Conservation (phyloP, 2,113 vertebrate genomes). For the Oryzias celebensis region DNA sequence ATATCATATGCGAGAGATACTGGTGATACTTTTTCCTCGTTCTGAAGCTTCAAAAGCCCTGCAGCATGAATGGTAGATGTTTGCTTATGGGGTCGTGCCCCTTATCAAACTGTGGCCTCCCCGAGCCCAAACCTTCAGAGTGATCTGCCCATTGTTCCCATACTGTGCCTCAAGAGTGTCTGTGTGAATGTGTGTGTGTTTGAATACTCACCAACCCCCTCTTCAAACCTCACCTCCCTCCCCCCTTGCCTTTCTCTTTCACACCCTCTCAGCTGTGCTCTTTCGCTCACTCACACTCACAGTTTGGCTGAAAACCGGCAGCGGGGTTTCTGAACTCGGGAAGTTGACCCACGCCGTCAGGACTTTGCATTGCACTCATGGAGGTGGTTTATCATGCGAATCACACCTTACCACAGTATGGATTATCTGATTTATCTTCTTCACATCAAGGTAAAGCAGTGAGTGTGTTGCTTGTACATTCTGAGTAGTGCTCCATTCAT, state of each 20-base stretch:
- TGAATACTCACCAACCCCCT: conserved; percentile 54
- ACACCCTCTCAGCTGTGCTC: conserved; percentile 73
- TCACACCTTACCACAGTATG: conserved; percentile 61
- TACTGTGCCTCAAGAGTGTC: conserved; percentile 52
- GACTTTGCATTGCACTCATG: conserved; percentile 53
- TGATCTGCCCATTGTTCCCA: conserved; percentile 79
- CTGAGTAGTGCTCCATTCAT: not conserved
- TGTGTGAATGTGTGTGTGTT: conserved; percentile 45
- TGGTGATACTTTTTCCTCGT: conserved; percentile 5
- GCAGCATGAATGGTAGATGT: conserved; percentile 55
- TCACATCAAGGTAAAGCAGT: conserved; percentile 70
- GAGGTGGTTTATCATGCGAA: conserved; percentile 65
- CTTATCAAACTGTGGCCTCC: conserved; percentile 36
- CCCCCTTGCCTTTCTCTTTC: conserved; percentile 63
- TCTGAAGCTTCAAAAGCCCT: conserved; percentile 23
- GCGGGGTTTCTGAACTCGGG: conserved; percentile 44
- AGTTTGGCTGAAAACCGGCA: conserved; percentile 59
- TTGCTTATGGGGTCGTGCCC: conserved; percentile 62
- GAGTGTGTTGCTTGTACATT: conserved; percentile 4
- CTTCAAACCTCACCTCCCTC: conserved; percentile 58
- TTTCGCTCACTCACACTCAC: conserved; percentile 67
- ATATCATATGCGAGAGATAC: conserved; percentile 5
- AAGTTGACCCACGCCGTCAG: conserved; percentile 40
- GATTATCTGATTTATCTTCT: conserved; percentile 59
- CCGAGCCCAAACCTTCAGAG: conserved; percentile 50